These are phyloP conservation scores for Augochlorella aurata DNA, from an alignment of 2,888 invertebrate genomes.

Conservation along the genomic window DNA sequence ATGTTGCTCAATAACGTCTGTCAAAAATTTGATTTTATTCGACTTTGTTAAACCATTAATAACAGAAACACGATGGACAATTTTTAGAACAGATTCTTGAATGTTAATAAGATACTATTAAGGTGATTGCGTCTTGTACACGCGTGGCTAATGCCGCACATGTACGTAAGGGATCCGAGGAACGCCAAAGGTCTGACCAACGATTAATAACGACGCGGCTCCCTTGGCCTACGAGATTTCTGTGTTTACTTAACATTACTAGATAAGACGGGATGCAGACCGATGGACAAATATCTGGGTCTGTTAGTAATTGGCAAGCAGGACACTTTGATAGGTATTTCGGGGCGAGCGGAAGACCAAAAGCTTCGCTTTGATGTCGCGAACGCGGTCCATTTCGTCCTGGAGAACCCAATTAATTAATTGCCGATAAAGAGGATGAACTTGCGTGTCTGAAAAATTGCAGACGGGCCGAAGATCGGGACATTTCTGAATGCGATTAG, in stretches of 20 bases:
- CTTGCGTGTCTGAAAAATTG: slow-evolving; percentile 50
- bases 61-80: no score
- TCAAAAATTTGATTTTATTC: no score
- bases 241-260: slow-evolving; percentile 76
- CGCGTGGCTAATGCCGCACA: not conserved
- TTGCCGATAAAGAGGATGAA: slow-evolving; percentile 62
- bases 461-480: slow-evolving; percentile 42
- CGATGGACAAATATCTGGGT: slow-evolving; percentile 75
- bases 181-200: slow-evolving; percentile 1
- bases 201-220: slow-evolving; percentile 13
- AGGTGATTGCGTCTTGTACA: not conserved
- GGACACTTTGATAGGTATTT: slow-evolving; percentile 72
- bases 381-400: slow-evolving; percentile 77
- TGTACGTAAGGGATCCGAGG: not conserved
- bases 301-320: slow-evolving; percentile 79
- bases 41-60: no score
- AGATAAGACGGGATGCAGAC: slow-evolving; percentile 75
- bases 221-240: slow-evolving; percentile 36
- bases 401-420: slow-evolving; percentile 78
- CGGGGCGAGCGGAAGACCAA: slow-evolving; percentile 66
- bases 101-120: no score
- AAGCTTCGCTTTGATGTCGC: slow-evolving; percentile 77
- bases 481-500: slow-evolving; percentile 22
- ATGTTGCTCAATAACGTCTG: no score
- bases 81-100: no score